Evolutionary conservation across 2,797 vertebrate species (phyloP), one percentile per base, ranked within the genome.

Genomic region (Leuciscus waleckii): DNA sequence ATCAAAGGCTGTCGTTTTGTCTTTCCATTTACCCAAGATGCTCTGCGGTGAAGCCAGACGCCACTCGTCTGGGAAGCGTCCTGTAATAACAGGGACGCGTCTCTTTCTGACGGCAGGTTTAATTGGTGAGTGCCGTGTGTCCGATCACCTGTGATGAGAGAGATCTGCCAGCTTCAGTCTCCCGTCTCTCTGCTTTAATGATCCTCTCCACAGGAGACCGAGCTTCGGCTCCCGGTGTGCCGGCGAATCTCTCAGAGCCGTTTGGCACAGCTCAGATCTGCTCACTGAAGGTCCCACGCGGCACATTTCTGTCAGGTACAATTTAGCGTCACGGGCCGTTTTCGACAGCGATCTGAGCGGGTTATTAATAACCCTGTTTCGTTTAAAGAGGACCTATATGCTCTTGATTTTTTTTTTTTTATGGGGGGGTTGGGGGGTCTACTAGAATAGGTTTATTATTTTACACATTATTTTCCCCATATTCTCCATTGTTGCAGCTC

Each of bases 51-150:
- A 68, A 26, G 80, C 73, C 26, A 61, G 67, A 82, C 21, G 29
- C 54, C 41, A 23, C 10, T 26, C 13, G 67, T 56, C 21, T 17
- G 46, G 75, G 32, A 71, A 56, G 65, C 35, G 37, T 23, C 32
- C 58, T 81, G 69, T 84, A 81, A 81, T 81, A 70, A 83, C 58
- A 67, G 69, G 37, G 35, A 61, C 35, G 49, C 51, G 54, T 39
- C 80, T 82, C 35, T 41, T 37, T 77, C 65, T 54, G 79, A 82
- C 21, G 83, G 63, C 87, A 61, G 68, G 69, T 79, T 84, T 89
- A 86, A 89, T 87, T 82, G 86, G 54, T 67, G 69, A 41, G 7
- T 81, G 86, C 71, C 73, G 79, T 87, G 84, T 79, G 81, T 78
- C 69, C n/a, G 29, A 67, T 85, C 85, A 76, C 83, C 75, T 86